Evolutionary conservation across 1,140 invertebrate species (phyloP).

Genomic region (Colletes gigas): DNA sequence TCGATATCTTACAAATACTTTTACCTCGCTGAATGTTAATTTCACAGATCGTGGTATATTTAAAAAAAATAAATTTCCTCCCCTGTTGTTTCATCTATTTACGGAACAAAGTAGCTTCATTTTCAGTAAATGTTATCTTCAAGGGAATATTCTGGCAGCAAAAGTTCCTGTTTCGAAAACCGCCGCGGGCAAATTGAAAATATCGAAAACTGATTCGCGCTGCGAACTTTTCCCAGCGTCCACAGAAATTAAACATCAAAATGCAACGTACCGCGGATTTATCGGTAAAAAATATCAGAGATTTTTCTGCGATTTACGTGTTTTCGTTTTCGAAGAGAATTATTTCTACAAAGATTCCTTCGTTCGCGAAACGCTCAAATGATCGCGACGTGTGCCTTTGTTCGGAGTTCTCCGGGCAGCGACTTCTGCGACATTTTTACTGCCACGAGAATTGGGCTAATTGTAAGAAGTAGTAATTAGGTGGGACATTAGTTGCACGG

Average conservation of each 20-base stretch:
- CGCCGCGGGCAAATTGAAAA: neutral
- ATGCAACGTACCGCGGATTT: neutral
- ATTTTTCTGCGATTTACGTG: too few relatives aligned
- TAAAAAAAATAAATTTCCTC: too few relatives aligned
- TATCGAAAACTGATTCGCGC: neutral
- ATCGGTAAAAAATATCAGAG: neutral
- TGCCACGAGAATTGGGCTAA: slow-evolving; percentile 26
- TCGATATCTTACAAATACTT: too few relatives aligned
- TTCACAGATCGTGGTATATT: too few relatives aligned
- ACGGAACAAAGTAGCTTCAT: too few relatives aligned
- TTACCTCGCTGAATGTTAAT: too few relatives aligned
- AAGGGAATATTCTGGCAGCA: too few relatives aligned
- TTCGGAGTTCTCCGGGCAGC: too few relatives aligned
- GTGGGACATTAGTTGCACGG: slow-evolving; percentile 40
- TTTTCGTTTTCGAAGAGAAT: too few relatives aligned
- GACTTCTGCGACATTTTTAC: slow-evolving; percentile 17
- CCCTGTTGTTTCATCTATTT: too few relatives aligned
- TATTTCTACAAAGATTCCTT: neutral
- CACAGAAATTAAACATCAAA: neutral
- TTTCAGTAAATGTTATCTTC: too few relatives aligned
- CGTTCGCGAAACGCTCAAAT: neutral
- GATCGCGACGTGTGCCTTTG: too few relatives aligned
- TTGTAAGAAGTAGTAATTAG: slow-evolving; percentile 43
- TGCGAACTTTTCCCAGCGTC: neutral
- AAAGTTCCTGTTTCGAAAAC: neutral